A percentile compares a stretch with the other conserved stretches of the same genome.
Conservation (phyloP, 92 coral and sea anemone genomes). For the Pocillopora meandrina region DNA sequence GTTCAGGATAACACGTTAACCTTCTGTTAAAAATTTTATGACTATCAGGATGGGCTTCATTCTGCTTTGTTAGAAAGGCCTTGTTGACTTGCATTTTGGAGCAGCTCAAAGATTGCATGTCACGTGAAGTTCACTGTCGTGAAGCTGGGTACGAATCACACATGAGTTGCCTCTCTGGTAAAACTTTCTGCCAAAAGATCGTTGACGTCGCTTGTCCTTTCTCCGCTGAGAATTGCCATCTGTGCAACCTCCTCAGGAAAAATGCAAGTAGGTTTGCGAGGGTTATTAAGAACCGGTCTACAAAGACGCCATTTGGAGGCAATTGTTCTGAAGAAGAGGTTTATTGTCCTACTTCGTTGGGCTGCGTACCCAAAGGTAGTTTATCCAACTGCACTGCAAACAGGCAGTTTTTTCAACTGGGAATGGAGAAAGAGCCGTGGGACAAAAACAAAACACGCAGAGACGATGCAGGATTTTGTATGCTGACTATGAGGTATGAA, state of each 20-base stretch:
- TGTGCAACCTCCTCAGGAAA: constrained; percentile 4
- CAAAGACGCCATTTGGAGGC: not conserved
- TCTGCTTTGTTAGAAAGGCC: constrained; percentile 16
- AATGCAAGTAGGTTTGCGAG: constrained; percentile 13
- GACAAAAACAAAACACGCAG: not conserved
- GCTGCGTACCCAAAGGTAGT: constrained; percentile 3
- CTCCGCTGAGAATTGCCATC: not conserved
- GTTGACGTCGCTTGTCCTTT: not conserved
- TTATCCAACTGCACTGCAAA: constrained; percentile 2
- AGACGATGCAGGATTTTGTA: constrained; percentile 12
- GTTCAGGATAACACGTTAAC: constrained; percentile 6
- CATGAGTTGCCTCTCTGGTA: constrained; percentile 13
- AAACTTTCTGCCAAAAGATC: constrained; percentile 19
- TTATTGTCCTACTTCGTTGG: constrained; percentile 16
- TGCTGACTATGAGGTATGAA: constrained; percentile 18
- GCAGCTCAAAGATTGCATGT: constrained; percentile 6
- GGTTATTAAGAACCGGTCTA: not conserved
- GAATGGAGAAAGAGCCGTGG: constrained; percentile 16
- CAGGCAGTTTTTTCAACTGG: constrained; percentile 3
- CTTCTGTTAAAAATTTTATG: not conserved
- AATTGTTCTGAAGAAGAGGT: not conserved
- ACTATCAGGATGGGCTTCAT: constrained; percentile 28
- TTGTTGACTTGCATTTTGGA: not conserved
- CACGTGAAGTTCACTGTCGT: constrained; percentile 25
- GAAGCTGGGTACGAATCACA: constrained; percentile 1